These are phyloP conservation scores for Holothuria leucospilota DNA, from an alignment of 53 echinoderm and acorn worm species.

Conservation along the genomic window DNA sequence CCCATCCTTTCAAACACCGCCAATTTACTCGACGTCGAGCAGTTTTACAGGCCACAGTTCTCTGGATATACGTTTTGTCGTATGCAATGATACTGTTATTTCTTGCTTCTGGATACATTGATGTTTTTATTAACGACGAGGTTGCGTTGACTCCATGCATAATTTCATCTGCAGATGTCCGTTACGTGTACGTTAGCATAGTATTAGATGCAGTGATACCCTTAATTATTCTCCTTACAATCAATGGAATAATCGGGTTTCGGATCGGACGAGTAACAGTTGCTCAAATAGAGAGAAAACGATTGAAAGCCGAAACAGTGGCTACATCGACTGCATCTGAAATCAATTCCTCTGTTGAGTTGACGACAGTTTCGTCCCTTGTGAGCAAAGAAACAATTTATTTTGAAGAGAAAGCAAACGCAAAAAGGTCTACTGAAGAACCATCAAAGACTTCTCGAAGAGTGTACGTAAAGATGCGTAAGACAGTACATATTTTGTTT, in stretches of 20 bases:
- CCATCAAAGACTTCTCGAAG: background rate
- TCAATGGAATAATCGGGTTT: background rate
- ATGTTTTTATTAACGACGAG: background rate
- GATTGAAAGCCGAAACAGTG: too few species aligned
- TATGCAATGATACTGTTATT: too few species aligned
- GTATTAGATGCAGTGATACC: background rate
- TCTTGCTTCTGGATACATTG: too few species aligned
- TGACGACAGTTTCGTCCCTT: too few species aligned
- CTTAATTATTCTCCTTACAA: background rate
- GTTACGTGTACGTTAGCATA: background rate
- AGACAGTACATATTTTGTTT: background rate
- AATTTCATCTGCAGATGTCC: background rate
- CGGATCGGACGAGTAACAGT: background rate
- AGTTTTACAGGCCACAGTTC: background rate
- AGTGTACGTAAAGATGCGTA: background rate
- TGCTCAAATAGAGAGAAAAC: background rate
- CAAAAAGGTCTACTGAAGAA: too few species aligned
- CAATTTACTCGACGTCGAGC: background rate
- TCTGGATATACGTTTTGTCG: background rate
- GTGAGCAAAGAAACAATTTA: too few species aligned
- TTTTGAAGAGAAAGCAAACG: too few species aligned
- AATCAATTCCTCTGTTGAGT: too few species aligned
- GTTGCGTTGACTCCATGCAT: background rate
- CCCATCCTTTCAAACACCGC: background rate
- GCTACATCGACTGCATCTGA: too few species aligned